Evolutionary conservation across 2,113 vertebrate genomes (phyloP), one percentile per base, ranked within the genome.

Genomic region (Chionis minor): DNA sequence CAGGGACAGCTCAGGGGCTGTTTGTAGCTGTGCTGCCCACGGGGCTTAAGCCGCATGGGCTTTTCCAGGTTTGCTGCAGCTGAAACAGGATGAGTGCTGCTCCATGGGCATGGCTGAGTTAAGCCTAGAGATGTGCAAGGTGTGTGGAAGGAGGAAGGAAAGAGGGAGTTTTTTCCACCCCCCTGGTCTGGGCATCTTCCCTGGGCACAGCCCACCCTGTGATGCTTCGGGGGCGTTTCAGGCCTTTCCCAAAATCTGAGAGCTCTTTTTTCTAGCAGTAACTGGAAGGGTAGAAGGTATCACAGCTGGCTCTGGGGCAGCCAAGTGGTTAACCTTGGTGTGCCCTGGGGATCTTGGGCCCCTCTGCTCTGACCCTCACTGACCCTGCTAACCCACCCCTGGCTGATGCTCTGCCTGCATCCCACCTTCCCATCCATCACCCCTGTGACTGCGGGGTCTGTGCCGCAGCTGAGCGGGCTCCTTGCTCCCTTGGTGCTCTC

Each of bases 391-490:
- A 90, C 58, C n/a, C 44, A 30, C 69, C 16, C 27, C 42, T 44
- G 69, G 26, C 28, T 0, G 4, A 26, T 72, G 61, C 40, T 85
- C 74, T 87, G 72, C 67, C 86, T 69, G 35, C 27, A 70, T 55
- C 52, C 52, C 22, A 10, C n/a, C 27, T 74, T 72, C 4, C 4
- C 49, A 75, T 79, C 63, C 2, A 5, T 87, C 81, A 62, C 49
- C 73, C 20, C 35, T 1, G 15, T 65, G 81, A 87, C 42, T 49
- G 33, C 2, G 5, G 32, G 79, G n/a, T 63, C 77, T 88, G 70
- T 1, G 5, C 3, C 4, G 62, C 3, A 5, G 14, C 54, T 44
- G 18, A 80, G 59, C 1, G 3, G n/a, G 56, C 58, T 75, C 30
- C 42, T 52, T 59, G n/a, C 58, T 92, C 63, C 63, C 42, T 70